Evolutionary conservation across 1,140 invertebrate genomes (phyloP).

Genomic region (Bombus huntii): DNA sequence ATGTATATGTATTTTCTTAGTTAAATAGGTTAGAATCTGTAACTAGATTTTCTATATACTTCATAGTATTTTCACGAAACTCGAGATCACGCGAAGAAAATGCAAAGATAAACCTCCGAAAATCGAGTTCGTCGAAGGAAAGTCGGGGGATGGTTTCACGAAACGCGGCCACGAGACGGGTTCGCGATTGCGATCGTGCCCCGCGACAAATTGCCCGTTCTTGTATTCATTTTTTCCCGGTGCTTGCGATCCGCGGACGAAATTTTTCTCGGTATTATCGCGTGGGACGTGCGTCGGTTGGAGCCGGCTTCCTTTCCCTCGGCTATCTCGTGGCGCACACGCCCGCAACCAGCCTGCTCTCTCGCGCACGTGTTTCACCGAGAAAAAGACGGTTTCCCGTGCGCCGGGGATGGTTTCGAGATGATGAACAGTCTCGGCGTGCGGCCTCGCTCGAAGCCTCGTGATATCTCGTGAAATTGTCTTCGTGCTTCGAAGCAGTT

Average conservation of each 20-base stretch:
- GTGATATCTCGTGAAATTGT: constrained; percentile 48
- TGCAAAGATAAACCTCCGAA: background rate
- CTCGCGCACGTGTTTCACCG: constrained; percentile 12
- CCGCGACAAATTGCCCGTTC: constrained; percentile 37
- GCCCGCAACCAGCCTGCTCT: background rate
- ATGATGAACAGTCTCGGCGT: constrained; percentile 50
- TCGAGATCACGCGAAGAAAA: background rate
- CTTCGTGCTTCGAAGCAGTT: constrained; percentile 33
- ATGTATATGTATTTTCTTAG: background rate
- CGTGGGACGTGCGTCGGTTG: constrained; percentile 24
- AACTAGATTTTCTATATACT: background rate
- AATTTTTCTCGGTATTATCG: constrained; percentile 54
- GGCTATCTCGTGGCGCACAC: constrained; percentile 26
- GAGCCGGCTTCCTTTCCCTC: background rate
- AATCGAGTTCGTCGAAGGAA: background rate
- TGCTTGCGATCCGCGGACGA: background rate
- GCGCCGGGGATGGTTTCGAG: constrained; percentile 23
- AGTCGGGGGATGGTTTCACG: background rate
- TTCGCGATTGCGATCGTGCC: background rate
- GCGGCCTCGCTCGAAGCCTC: constrained; percentile 26
- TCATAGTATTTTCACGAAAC: background rate
- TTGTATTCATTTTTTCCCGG: constrained; percentile 45
- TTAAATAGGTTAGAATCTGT: background rate
- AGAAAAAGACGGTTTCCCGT: constrained; percentile 26
- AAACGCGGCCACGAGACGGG: background rate